Percentiles rank a stretch among this genome's conserved stretches.
phyloP scores from a whole-genome alignment of 2,888 invertebrate species.

The Geotrupes spiniger region DNA sequence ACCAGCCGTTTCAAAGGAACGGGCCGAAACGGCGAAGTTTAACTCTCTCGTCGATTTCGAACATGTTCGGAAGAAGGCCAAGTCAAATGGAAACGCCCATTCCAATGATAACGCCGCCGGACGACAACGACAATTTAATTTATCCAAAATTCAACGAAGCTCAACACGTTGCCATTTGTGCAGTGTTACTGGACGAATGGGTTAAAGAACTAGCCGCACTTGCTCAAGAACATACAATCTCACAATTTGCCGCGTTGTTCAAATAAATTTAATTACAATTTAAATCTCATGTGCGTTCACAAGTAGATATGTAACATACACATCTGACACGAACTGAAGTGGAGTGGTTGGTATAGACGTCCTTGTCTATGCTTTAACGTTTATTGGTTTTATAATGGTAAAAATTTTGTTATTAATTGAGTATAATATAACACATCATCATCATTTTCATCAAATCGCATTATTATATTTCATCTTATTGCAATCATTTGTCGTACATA shows the following conservation, averaged over 20 bases:
- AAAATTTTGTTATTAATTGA: no score
- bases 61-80: conserved; percentile 56
- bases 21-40: conserved; percentile 75
- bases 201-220: conserved; percentile 92
- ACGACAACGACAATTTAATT: conserved; percentile 37
- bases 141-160: conserved; percentile 49
- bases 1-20: conserved; percentile 59
- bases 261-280: conserved; percentile 36
- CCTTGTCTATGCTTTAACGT: no score
- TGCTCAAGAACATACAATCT: conserved; percentile 87
- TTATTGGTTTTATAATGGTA: no score
- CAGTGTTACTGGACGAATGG: conserved; percentile 92
- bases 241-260: conserved; percentile 54
- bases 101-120: conserved; percentile 33
- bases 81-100: conserved; percentile 46
- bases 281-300: no score
- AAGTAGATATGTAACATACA: no score
- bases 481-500: no score
- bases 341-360: no score
- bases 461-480: no score
- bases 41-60: conserved; percentile 73
- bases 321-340: no score
- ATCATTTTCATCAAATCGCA: no score
- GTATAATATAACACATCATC: no score
- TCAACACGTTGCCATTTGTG: conserved; percentile 71